These are phyloP conservation scores for Steromphala cineraria DNA, from an alignment of 2,888 invertebrate species.

Conservation along the genomic window DNA sequence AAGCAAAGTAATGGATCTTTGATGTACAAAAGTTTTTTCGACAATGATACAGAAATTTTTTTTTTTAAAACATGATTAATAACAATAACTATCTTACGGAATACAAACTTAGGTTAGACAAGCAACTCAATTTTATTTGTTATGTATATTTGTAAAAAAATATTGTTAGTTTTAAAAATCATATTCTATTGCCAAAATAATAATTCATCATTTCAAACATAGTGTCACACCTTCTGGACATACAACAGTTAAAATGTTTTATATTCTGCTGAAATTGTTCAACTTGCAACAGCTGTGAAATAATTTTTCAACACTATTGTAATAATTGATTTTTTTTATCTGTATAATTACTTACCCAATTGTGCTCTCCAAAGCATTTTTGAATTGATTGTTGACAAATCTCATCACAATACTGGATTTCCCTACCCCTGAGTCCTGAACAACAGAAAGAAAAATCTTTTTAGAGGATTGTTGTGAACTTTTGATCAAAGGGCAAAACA, in stretches of 20 bases:
- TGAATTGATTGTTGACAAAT: slow-evolving; percentile 75
- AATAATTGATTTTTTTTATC: not conserved
- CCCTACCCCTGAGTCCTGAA: slow-evolving; percentile 76
- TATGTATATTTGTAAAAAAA: too few species aligned
- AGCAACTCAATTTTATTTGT: too few species aligned
- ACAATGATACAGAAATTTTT: too few species aligned
- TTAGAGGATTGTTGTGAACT: too few species aligned
- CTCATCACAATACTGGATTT: slow-evolving; percentile 76
- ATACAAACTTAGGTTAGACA: too few species aligned
- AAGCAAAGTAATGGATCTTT: slow-evolving; percentile 23
- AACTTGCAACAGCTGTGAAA: too few species aligned
- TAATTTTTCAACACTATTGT: not conserved
- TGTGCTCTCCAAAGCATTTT: slow-evolving; percentile 73
- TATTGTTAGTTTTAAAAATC: too few species aligned
- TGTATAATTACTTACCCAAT: slow-evolving; percentile 70
- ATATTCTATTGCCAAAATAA: too few species aligned
- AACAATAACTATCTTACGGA: not conserved
- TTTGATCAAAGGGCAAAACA: too few species aligned
- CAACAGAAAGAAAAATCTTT: not conserved
- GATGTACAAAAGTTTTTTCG: too few species aligned
- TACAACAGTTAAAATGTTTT: not conserved
- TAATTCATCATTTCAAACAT: too few species aligned
- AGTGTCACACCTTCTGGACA: not conserved
- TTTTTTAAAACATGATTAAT: too few species aligned
- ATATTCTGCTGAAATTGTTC: not conserved